Evolutionary conservation across 2,113 vertebrate genomes (phyloP), one percentile per base, ranked within the genome.

Genomic region (Epinephelus cyanopodus): DNA sequence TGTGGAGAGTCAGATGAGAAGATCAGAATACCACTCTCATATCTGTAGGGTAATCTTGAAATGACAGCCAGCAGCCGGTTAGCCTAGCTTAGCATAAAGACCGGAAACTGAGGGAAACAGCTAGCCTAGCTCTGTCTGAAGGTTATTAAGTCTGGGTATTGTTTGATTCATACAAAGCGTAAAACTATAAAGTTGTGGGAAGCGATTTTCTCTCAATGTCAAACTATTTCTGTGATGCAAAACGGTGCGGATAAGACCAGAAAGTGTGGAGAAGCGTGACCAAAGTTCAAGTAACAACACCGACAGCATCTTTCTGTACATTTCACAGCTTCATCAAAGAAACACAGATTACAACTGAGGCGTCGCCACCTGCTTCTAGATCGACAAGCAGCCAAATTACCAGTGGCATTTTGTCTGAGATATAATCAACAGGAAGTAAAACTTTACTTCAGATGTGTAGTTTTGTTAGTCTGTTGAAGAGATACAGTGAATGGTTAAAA

Each of bases 241-340:
- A 54, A 14, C 1, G 25, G 45, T 25, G 0, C 45, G 18, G 25
- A 12, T 6, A 23, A 19, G 17, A 47, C 71, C 60, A 15, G 33
- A 75, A 63, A 56, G 29, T 8, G 54, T 17, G 25, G 27, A 63
- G n/a, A n/a, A 45, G 27, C 9, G 42, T 17, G 23, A 56, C 2
- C 23, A 6, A 8, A 54, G 85, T 90, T 90, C 82, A 92, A 92
- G 87, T 92, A 92, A 90, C 56, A 89, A 81, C 82, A 80, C 76
- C 66, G 53, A 86, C 86, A 81, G 90, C 75, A 85, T 91, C 74
- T 52, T 52, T 87, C 58, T 90, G 79, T 85, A 90, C 88, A 85
- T 79, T 93, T 94, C 93, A 95, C 94, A 95, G 93, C 88, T 94
- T 94, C 89, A 65, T 75, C 3, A 21, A 74, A 77, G 27, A 81